Percentiles rank a stretch among this genome's conserved stretches.
These are phyloP conservation scores for Lepus timidus DNA, from an alignment of 2,113 vertebrate genomes.

Conservation along the genomic window DNA sequence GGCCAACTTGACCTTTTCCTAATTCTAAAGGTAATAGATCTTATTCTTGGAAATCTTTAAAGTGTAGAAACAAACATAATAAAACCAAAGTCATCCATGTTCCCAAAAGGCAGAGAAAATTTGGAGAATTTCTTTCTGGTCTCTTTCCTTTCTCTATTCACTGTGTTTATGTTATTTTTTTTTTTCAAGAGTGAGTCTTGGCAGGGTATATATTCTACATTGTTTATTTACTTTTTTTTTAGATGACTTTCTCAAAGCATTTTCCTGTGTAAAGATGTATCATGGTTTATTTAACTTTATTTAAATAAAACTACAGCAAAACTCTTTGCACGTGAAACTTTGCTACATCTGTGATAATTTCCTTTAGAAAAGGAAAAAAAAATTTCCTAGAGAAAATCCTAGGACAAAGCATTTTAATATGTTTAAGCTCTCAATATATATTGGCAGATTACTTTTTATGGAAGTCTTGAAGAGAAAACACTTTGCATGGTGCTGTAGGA, in stretches of 20 bases:
- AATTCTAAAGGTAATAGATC: neutral
- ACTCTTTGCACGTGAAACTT: neutral
- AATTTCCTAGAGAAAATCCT: neutral
- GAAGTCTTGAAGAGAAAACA: neutral
- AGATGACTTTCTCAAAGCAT: neutral
- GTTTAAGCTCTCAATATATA: neutral
- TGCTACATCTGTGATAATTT: neutral
- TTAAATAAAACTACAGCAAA: conserved; percentile 10
- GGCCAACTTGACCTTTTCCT: neutral
- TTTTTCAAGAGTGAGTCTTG: neutral
- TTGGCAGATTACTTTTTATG: neutral
- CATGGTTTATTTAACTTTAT: neutral
- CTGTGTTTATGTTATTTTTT: neutral
- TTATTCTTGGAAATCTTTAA: neutral
- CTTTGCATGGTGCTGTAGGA: neutral
- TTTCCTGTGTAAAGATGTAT: neutral
- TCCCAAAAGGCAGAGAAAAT: neutral
- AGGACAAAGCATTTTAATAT: neutral
- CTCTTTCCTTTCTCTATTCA: neutral
- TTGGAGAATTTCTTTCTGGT: neutral
- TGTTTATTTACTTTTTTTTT: neutral
- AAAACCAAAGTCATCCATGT: neutral
- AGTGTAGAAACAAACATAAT: neutral
- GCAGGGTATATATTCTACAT: neutral
- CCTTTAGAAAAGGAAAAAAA: neutral